Evolutionary conservation across 2,797 vertebrate genomes (phyloP), one percentile per base, ranked within the genome.

Genomic region (Pseudocheirus occidentalis): DNA sequence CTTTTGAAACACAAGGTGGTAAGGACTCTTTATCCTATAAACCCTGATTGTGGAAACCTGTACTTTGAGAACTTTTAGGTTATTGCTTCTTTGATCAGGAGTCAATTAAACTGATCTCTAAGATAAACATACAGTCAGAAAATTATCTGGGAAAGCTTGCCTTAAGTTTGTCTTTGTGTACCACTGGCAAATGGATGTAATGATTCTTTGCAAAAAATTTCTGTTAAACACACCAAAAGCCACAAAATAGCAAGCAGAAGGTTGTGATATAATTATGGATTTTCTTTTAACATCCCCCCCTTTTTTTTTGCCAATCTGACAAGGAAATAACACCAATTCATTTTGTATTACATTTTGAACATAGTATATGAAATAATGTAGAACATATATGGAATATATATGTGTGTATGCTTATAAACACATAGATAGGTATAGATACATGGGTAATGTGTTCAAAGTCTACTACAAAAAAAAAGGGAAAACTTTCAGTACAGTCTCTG

Each of bases 101-200:
- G 96, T 98, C 97, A 98, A 96, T 98, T 98, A 98, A 81, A 96
- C 95, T 97, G 97, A 97, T 92, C 92, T 87, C 90, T 90, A 52
- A 97, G 94, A 56, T 92, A n/a, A n/a, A 96, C 58, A 52, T 46
- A 7, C 34, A 50, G 55, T 96, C 55, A 95, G 93, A 53, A 1
- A 90, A 91, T 91, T 52, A 96, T 95, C 96, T 96, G 93, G 91
- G 87, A 92, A 93, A 97, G 92, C 59, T 91, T 95, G 12, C 91
- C 73, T 46, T 50, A 50, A 46, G 21, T 87, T 87, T 87, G 24
- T 87, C 73, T 95, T 93, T 95, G 73, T 94, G 55, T 95, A 92
- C 90, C 95, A 5, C 50, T 95, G 40, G 89, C 95, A 98, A 95
- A 91, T 55, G 4, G 52, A 90, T 93, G 94, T 57, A 94, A 55